A percentile compares a stretch with the other conserved stretches of the same genome.
These are phyloP conservation scores for Helicoverpa assulta DNA, from an alignment of 2,888 invertebrate genomes.

Conservation along the genomic window DNA sequence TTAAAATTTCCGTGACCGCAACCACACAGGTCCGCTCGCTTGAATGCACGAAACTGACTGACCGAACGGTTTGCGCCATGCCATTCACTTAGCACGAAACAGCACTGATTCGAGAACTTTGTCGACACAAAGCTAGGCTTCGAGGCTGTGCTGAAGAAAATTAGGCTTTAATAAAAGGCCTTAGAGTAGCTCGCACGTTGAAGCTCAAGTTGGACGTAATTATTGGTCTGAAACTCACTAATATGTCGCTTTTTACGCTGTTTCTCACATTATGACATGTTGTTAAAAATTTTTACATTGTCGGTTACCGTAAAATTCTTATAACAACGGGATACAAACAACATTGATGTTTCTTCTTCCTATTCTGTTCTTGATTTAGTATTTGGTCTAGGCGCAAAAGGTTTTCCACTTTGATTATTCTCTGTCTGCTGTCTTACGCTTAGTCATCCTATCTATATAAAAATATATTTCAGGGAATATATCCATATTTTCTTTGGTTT, in stretches of 20 bases:
- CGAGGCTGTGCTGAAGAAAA: conserved; percentile 27
- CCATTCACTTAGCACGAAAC: conserved; percentile 55
- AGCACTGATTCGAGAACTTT: conserved; percentile 52
- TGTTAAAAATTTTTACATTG: no score
- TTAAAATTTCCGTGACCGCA: conserved; percentile 61
- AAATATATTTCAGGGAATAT: no score
- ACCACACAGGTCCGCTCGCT: conserved; percentile 59
- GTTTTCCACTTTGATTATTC: no score
- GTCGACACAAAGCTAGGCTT: conserved; percentile 28
- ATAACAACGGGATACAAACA: no score
- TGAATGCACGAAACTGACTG: conserved; percentile 60
- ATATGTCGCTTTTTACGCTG: not conserved
- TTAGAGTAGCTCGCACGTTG: conserved; percentile 10
- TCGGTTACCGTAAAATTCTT: no score
- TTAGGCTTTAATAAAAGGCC: conserved; percentile 21
- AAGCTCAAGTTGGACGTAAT: conserved; percentile 33
- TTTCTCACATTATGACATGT: no score
- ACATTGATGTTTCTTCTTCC: no score
- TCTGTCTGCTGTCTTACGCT: no score
- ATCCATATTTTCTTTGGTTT: no score
- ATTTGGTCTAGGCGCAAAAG: no score
- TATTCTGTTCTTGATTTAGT: no score
- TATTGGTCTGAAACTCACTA: conserved; percentile 15
- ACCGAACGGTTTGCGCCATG: conserved; percentile 46
- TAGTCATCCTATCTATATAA: no score